Evolutionary conservation across 53 echinoderm and acorn worm species (phyloP).

Genomic region (Arbacia lixula): DNA sequence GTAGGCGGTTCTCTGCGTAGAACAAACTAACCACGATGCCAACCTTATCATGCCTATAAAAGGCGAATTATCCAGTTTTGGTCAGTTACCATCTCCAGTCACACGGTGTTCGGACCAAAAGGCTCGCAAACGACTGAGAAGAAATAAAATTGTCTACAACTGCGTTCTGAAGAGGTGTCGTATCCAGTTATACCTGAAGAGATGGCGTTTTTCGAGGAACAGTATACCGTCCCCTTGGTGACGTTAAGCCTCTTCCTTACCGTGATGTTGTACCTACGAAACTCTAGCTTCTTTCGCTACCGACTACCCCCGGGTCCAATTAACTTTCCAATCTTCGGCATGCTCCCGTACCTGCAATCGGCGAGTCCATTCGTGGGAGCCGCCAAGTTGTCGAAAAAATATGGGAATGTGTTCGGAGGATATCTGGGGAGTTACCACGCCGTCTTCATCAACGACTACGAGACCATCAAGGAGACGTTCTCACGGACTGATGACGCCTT

Average conservation of each 20-base stretch:
- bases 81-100: too few relatives aligned
- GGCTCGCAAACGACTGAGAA: too few relatives aligned
- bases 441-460: constrained; percentile 65
- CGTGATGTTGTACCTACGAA: constrained; percentile 11
- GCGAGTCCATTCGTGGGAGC: constrained; percentile 29
- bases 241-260: neutral
- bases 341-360: constrained; percentile 49
- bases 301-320: constrained; percentile 59
- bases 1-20: too few relatives aligned
- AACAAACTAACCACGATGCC: too few relatives aligned
- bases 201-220: neutral
- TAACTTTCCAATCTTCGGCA: constrained; percentile 52
- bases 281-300: neutral
- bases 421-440: constrained; percentile 40
- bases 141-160: too few relatives aligned
- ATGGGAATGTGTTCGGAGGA: constrained; percentile 47
- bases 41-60: too few relatives aligned
- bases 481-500: constrained; percentile 50
- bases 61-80: too few relatives aligned
- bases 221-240: neutral
- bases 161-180: too few relatives aligned
- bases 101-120: too few relatives aligned
- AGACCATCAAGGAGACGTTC: constrained; percentile 64
- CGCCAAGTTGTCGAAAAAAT: constrained; percentile 34
- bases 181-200: too few relatives aligned